Evolutionary conservation across 2,888 invertebrate genomes (phyloP).

Genomic region (Pilophorus perplexus): DNA sequence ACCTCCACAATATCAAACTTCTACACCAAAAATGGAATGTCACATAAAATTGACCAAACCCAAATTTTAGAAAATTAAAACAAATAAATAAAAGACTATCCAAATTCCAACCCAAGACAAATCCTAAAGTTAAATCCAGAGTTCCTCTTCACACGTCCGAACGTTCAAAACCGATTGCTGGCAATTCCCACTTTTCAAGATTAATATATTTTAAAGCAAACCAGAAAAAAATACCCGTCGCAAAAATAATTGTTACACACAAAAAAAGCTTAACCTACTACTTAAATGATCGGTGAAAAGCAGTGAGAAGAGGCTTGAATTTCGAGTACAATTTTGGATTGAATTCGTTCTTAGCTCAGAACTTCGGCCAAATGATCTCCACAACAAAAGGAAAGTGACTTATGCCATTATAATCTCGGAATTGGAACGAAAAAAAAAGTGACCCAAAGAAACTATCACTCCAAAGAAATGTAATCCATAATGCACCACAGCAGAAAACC

Average conservation of each 20-base stretch:
- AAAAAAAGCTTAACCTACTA: conserved; percentile 16
- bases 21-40: conserved; percentile 18
- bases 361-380: conserved; percentile 25
- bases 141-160: conserved; percentile 45
- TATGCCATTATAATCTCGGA: conserved; percentile 5
- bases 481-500: conserved; percentile 47
- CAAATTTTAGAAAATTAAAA: too few species aligned
- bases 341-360: conserved; percentile 5
- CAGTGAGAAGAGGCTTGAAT: conserved; percentile 31
- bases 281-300: conserved; percentile 3
- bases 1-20: too few species aligned
- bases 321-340: conserved; percentile 30
- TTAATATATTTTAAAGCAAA: conserved; percentile 28
- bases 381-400: conserved; percentile 36
- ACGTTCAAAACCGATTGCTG: conserved; percentile 30
- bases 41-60: too few species aligned
- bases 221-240: not conserved
- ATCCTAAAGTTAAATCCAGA: conserved; percentile 30
- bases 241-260: not conserved
- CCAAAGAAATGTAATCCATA: too few species aligned
- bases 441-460: too few species aligned
- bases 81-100: too few species aligned
- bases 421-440: too few species aligned
- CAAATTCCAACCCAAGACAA: too few species aligned
- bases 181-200: conserved; percentile 13